Percentiles rank a stretch among this genome's conserved stretches.
These are phyloP conservation scores for Drosophila prostipennis DNA, from an alignment of 2,888 invertebrate genomes.

Conservation along the genomic window DNA sequence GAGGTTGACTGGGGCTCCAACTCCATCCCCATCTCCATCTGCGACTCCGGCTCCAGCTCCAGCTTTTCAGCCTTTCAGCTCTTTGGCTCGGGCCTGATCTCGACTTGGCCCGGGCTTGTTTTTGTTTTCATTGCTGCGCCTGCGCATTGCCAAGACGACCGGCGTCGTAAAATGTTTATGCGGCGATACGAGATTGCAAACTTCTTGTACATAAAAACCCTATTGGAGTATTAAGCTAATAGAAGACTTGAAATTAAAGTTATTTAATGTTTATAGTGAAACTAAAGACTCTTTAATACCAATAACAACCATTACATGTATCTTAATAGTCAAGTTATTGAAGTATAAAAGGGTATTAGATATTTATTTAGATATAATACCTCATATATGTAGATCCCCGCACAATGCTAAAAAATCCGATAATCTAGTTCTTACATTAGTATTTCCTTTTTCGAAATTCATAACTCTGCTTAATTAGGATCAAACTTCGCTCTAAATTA, in stretches of 20 bases:
- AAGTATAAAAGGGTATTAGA: too few relatives aligned
- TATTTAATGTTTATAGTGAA: not conserved
- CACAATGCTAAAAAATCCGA: too few relatives aligned
- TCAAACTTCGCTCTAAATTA: too few relatives aligned
- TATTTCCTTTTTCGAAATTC: too few relatives aligned
- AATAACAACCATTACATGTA: not conserved
- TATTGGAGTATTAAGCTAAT: not conserved
- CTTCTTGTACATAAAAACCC: not conserved
- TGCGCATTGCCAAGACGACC: slow-evolving; percentile 38
- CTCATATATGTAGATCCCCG: too few relatives aligned
- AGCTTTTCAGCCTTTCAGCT: slow-evolving; percentile 32
- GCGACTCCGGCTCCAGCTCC: slow-evolving; percentile 3
- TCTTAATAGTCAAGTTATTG: too few relatives aligned
- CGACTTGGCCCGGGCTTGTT: slow-evolving; percentile 44
- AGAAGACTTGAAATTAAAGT: not conserved
- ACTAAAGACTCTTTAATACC: not conserved
- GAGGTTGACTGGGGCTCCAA: slow-evolving; percentile 68
- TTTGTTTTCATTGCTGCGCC: slow-evolving; percentile 74
- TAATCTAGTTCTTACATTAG: too few relatives aligned
- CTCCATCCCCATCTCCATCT: slow-evolving; percentile 43
- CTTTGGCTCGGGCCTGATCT: slow-evolving; percentile 31
- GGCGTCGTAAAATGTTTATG: slow-evolving; percentile 21
- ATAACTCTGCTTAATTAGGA: too few relatives aligned
- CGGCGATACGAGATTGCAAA: slow-evolving; percentile 1
- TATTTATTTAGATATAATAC: too few relatives aligned